These are phyloP conservation scores for Willowsia nigromaculata DNA, from an alignment of 2,888 invertebrate species.

Conservation along the genomic window DNA sequence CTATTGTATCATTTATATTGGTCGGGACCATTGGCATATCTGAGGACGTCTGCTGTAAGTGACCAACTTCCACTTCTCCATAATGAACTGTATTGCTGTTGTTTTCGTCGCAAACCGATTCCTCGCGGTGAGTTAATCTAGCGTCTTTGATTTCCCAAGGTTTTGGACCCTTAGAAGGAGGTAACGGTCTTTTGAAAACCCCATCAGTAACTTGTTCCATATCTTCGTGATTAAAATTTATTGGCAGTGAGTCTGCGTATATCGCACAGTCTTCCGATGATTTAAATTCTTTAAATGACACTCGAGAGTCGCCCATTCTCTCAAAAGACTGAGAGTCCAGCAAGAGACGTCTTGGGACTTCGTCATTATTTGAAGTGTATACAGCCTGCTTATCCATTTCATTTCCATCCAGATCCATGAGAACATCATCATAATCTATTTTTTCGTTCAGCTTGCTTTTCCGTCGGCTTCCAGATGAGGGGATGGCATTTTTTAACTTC, in stretches of 20 bases:
- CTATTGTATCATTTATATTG: not conserved
- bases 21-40: not conserved
- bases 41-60: not conserved
- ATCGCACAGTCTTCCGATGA: slow-evolving; percentile 42
- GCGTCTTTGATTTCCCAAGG: slow-evolving; percentile 63
- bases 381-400: slow-evolving; percentile 41
- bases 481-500: slow-evolving; percentile 60
- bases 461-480: slow-evolving; percentile 69
- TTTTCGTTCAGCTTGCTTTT: slow-evolving; percentile 76
- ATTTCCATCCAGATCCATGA: slow-evolving; percentile 61
- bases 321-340: slow-evolving; percentile 11
- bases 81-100: not conserved
- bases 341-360: slow-evolving; percentile 9
- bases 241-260: slow-evolving; percentile 51
- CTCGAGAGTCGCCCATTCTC: not conserved
- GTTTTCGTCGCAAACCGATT: slow-evolving; percentile 57
- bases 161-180: slow-evolving; percentile 60
- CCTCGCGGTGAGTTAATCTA: slow-evolving; percentile 33
- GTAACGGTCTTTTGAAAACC: slow-evolving; percentile 65
- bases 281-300: slow-evolving; percentile 21
- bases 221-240: slow-evolving; percentile 55
- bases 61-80: not conserved
- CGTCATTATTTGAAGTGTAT: slow-evolving; percentile 24
- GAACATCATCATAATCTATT: slow-evolving; percentile 70
- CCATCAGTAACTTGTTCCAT: slow-evolving; percentile 68